Conservation (phyloP, 2,113 vertebrate species). For the Azemiops feae region DNA sequence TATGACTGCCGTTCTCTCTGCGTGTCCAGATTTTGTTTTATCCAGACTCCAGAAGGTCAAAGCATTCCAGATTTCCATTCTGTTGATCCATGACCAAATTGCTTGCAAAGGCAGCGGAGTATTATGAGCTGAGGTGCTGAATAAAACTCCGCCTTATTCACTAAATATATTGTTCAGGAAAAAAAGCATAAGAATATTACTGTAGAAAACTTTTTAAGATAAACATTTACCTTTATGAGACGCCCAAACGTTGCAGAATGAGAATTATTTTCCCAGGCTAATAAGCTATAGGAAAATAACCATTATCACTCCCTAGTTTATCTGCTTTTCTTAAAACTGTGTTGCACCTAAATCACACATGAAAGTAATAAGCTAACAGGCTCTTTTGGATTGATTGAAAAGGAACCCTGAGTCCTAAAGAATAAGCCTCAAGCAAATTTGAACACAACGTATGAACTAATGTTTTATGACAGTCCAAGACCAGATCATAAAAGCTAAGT, state of each 20-base stretch:
- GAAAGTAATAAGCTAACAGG: background rate
- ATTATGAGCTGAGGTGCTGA: background rate
- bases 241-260: background rate
- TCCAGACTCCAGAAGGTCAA: no score
- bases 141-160: background rate
- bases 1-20: background rate
- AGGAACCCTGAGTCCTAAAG: conserved; percentile 4
- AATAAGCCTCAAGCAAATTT: background rate
- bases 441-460: background rate
- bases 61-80: background rate
- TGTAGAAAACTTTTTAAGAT: background rate
- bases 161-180: background rate
- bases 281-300: background rate
- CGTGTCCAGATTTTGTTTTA: background rate
- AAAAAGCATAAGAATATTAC: background rate
- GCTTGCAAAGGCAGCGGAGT: background rate
- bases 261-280: background rate
- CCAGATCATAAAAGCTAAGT: background rate
- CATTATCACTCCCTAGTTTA: background rate
- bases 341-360: background rate
- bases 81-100: background rate
- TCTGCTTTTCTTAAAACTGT: background rate
- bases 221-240: background rate
- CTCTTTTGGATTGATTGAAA: conserved; percentile 3
- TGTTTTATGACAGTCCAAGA: background rate